Evolutionary conservation across 2,113 vertebrate genomes (phyloP), one percentile per base, ranked within the genome.

Genomic region (Regulus satrapa): DNA sequence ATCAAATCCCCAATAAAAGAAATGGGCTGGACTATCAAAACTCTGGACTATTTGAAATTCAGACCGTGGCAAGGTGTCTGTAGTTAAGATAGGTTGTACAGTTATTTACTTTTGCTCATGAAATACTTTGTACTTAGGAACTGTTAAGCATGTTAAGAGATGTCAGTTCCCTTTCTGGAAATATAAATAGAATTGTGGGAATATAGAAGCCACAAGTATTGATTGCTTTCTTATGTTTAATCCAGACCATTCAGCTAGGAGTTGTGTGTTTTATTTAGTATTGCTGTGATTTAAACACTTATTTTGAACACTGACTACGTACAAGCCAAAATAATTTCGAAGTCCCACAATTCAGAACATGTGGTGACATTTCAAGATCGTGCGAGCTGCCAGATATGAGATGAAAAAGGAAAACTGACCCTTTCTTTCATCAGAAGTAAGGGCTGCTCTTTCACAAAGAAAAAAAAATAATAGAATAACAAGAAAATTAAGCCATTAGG

Each of bases 291-390:
- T 95, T 71, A 89, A 93, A 29, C 7, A 51, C 78, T 96, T 93
- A 88, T 96, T 96, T 95, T 88, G 93, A 95, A 95, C 85, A 73
- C 63, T 86, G 95, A 77, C 92, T 96, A 69, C 79, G 80, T 62
- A 94, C 67, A 69, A 95, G 45, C 93, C 88, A 77, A 92, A 94
- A 48, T 24, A 61, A 90, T 95, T 88, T 80, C 0, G 0, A 68
- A 87, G 89, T 59, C 85, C 75, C 90, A 49, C 95, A 92, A 93
- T 92, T 83, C 56, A 52, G 90, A 96, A 95, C 93, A 96, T 88
- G 96, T 95, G 95, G 80, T 96, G 93, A 95, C 93, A 96, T 94
- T 92, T 89, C 1, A 1, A 81, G 89, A 88, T 32, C 0, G 18
- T 23, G 72, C 1, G 10, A 94, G 82, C 64, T 88, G 79, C 88